A percentile compares a stretch with the other conserved stretches of the same genome.
Evolutionary conservation across 2,797 vertebrate genomes (phyloP).

Genomic region (Pelodytes ibericus): DNA sequence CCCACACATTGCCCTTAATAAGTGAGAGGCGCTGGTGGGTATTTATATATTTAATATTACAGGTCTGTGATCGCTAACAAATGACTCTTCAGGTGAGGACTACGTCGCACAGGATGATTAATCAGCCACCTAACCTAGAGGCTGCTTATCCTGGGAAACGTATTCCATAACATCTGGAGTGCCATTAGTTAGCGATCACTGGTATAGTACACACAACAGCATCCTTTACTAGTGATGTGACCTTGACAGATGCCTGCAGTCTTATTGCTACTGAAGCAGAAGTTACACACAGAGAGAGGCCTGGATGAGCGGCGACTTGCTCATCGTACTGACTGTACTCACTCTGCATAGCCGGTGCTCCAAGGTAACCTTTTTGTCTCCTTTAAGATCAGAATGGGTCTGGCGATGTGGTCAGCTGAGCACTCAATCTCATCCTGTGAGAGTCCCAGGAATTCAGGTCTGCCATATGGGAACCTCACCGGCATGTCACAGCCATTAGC

Average conservation of each 20-base stretch:
- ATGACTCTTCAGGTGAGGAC: no score
- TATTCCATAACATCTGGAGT: not conserved
- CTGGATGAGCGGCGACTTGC: not conserved
- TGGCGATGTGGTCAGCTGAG: slow-evolving; percentile 88
- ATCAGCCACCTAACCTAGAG: no score
- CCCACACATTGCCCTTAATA: not conserved
- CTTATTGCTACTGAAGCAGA: not conserved
- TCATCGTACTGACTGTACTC: slow-evolving; percentile 68
- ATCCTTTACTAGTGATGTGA: slow-evolving; percentile 12
- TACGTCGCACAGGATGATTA: no score
- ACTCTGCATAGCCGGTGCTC: slow-evolving; percentile 96
- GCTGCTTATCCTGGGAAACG: no score
- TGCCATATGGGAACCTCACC: slow-evolving; percentile 84
- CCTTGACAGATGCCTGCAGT: not conserved
- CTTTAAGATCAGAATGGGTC: slow-evolving; percentile 91
- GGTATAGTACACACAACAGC: not conserved
- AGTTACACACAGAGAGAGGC: not conserved
- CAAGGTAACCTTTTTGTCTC: slow-evolving; percentile 88
- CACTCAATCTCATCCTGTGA: slow-evolving; percentile 91
- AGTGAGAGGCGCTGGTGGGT: no score
- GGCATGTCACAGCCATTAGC: slow-evolving; percentile 80
- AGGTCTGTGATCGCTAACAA: no score
- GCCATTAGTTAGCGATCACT: not conserved
- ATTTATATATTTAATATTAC: no score
- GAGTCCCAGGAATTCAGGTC: slow-evolving; percentile 91